A percentile compares a stretch with the other conserved stretches of the same genome.
phyloP scores from a whole-genome alignment of 2,113 vertebrate genomes.

The Tenebrosternarchus preto region DNA sequence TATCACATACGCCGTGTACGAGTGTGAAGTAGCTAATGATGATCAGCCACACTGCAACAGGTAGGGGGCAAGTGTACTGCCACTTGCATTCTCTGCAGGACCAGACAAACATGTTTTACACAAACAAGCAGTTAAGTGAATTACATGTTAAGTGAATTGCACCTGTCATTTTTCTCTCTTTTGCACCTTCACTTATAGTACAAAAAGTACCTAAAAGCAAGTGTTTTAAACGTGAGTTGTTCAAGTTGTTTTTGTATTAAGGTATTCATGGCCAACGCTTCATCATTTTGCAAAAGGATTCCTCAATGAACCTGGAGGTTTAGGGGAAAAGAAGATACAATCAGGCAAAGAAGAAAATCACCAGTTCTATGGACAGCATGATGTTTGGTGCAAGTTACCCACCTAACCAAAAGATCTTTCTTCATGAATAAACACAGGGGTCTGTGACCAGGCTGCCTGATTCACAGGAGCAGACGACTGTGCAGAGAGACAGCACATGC shows the following conservation, averaged over 20 bases:
- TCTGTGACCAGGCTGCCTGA: no score
- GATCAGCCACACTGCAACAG: not conserved
- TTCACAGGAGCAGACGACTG: not conserved
- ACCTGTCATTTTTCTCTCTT: not conserved
- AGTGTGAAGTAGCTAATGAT: conserved; percentile 7
- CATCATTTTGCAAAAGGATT: no score
- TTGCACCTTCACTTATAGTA: not conserved
- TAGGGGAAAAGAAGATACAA: not conserved
- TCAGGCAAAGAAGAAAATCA: not conserved
- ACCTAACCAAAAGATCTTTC: not conserved
- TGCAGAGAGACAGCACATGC: conserved; percentile 10
- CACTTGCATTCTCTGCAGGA: not conserved
- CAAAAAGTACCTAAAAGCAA: not conserved
- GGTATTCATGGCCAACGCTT: no score
- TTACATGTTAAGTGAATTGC: no score
- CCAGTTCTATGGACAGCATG: not conserved
- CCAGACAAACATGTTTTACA: no score
- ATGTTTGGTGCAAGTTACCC: not conserved
- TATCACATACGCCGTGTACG: conserved; percentile 32
- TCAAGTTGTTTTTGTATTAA: no score
- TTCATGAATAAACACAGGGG: not conserved
- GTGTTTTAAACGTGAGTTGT: not conserved
- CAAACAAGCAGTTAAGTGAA: not conserved
- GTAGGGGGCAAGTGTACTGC: not conserved
- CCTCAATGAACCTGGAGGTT: no score